A percentile compares a stretch with the other conserved stretches of the same genome.
phyloP scores from a whole-genome alignment of 2,797 vertebrate genomes.

The Hydrophis major region DNA sequence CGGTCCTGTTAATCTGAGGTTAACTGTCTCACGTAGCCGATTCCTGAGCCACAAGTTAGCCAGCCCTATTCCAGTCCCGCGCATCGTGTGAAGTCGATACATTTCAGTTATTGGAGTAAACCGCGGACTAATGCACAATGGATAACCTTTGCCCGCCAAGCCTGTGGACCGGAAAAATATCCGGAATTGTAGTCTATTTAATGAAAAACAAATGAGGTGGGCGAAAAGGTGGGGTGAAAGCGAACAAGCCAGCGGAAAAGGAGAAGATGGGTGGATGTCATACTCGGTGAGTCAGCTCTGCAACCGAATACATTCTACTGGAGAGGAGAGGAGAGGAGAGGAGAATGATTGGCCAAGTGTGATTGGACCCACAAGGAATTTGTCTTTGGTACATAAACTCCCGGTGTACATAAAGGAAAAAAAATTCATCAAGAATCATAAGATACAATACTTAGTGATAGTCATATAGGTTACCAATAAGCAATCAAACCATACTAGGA shows the following conservation, averaged over 20 bases:
- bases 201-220: neutral
- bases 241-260: neutral
- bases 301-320: neutral
- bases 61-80: neutral
- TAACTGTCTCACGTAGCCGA: neutral
- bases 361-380: no score
- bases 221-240: neutral
- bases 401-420: no score
- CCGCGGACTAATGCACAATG: neutral
- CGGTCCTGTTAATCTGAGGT: neutral
- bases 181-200: neutral
- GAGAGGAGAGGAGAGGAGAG: no score
- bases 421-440: no score
- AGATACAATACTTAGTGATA: no score
- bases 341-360: no score
- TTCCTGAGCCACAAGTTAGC: neutral
- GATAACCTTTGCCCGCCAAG: neutral
- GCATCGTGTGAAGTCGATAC: neutral
- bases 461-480: no score
- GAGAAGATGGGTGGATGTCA: neutral
- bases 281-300: neutral
- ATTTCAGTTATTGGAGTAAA: neutral
- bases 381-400: no score
- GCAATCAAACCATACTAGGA: no score
- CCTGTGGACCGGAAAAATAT: neutral